Percentiles rank a stretch among this genome's conserved stretches.
Conservation (phyloP, 2,888 invertebrate species). For the Venusia cambrica region DNA sequence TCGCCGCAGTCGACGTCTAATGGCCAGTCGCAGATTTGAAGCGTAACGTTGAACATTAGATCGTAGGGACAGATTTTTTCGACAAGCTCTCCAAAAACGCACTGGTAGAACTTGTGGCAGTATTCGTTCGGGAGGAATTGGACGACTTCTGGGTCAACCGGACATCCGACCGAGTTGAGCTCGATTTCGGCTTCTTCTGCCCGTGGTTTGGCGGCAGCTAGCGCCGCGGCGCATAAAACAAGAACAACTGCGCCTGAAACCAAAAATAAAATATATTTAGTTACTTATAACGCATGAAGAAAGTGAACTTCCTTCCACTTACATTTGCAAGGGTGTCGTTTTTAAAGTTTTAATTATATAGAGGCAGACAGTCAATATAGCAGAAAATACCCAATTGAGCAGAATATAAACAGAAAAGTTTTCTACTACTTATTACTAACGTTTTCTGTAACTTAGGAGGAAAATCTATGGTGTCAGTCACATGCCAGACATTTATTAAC, state of each 20-base stretch:
- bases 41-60: slow-evolving; percentile 16
- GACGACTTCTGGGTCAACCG: slow-evolving; percentile 7
- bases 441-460: too few species aligned
- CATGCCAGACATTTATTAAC: too few species aligned
- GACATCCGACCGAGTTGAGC: slow-evolving; percentile 18
- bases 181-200: slow-evolving; percentile 11
- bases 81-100: slow-evolving; percentile 10
- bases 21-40: slow-evolving; percentile 24
- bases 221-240: slow-evolving; percentile 16
- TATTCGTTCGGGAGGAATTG: slow-evolving; percentile 17
- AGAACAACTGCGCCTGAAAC: slow-evolving; percentile 20
- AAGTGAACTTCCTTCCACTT: too few species aligned
- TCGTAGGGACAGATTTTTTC: slow-evolving; percentile 11
- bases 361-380: too few species aligned
- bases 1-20: slow-evolving; percentile 18
- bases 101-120: slow-evolving; percentile 26
- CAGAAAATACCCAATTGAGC: too few species aligned
- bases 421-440: too few species aligned
- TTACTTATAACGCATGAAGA: too few species aligned
- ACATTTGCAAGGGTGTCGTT: too few species aligned
- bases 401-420: too few species aligned
- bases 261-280: too few species aligned
- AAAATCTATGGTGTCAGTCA: too few species aligned
- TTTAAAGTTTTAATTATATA: too few species aligned
- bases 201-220: slow-evolving; percentile 12